These are phyloP conservation scores for Crypturellus tataupa DNA, from an alignment of 2,797 vertebrate genomes.

Conservation along the genomic window DNA sequence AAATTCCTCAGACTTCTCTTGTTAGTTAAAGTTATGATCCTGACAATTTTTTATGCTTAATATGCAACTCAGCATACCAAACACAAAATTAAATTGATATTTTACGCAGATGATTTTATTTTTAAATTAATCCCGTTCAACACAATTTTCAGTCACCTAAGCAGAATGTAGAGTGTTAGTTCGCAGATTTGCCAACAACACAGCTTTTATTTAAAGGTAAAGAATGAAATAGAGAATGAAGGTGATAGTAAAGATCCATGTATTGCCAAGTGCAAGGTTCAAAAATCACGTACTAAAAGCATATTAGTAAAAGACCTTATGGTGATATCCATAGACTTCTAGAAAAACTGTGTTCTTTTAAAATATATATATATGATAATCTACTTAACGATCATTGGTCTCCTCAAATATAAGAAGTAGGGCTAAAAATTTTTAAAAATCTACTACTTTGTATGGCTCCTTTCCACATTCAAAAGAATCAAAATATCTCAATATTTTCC, in stretches of 20 bases:
- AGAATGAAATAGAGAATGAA: background rate
- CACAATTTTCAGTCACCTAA: background rate
- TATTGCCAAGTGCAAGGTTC: background rate
- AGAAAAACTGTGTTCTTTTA: background rate
- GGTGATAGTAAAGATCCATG: background rate
- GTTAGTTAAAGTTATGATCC: background rate
- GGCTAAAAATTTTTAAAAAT: background rate
- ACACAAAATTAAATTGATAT: background rate
- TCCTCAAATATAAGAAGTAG: background rate
- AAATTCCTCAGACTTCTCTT: background rate
- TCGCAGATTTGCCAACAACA: background rate
- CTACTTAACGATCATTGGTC: background rate
- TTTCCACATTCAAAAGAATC: background rate
- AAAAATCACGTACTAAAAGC: background rate
- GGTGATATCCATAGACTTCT: background rate
- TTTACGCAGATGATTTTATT: background rate
- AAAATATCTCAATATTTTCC: background rate
- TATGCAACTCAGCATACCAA: background rate
- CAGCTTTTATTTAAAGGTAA: background rate
- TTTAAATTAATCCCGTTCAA: background rate
- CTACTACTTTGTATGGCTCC: background rate
- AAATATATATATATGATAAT: background rate
- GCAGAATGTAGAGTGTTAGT: background rate
- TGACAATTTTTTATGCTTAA: background rate
- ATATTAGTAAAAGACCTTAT: background rate